Evolutionary conservation across 2,113 vertebrate genomes (phyloP), one percentile per base, ranked within the genome.

Genomic region (Meleagris gallopavo): DNA sequence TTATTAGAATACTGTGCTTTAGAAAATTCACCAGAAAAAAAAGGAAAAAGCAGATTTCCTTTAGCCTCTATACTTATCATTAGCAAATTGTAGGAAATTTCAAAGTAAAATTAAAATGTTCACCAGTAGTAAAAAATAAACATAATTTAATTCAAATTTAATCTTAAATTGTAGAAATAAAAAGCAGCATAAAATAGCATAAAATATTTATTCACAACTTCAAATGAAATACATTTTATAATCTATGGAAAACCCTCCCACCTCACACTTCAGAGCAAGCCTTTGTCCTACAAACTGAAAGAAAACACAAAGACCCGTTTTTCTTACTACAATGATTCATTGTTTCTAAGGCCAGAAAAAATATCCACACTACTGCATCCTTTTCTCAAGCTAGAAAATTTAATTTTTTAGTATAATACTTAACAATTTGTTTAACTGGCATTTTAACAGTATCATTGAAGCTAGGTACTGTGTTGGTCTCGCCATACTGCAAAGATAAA

Each of bases 381-480:
- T 65, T 70, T 60, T 48, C 78, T 48, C 43, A 48, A 76, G 38
- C 36, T 30, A 66, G 30, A 79, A 58, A 78, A 73, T 58, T 94
- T 83, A 75, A 86, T 9, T 12, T 89, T 34, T 16, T 81, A 76
- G 48, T 66, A 3, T n/a, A 70, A 45, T 24, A 70, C 27, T 40
- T 69, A 73, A 85, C 52, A 89, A 92, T 82, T 72, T 92, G 46
- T 86, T 93, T 88, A 67, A 55, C 70, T 84, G 79, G 24, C 12
- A 38, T 84, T 91, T 87, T 71, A 57, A 19, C 25, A 82, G 34
- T 40, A 72, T 48, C n/a, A 40, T 61, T 84, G 84, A 89, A 71
- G 30, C 15, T 25, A 73, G 30, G 34, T 22, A 48, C 36, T 64
- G 18, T 20, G 10, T 55, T 76, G 9, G 5, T 62, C 17, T 77